Base-by-base conservation (phyloP, 2,797 vertebrate species). In the Mallotus villosus region DNA sequence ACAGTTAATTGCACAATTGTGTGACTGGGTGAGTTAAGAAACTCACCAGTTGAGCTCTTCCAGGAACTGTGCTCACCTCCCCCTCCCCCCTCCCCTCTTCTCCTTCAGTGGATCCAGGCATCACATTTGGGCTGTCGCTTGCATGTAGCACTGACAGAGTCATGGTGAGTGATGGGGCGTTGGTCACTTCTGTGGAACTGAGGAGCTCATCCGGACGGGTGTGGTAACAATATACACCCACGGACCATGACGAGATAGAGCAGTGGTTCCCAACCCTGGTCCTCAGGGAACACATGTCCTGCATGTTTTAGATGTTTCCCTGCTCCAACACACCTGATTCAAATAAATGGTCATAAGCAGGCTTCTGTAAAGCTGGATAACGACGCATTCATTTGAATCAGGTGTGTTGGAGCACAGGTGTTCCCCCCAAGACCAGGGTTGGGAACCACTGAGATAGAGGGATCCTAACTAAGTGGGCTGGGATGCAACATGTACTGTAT, bases 51-150 rank as follows among this genome's bases (percentile, higher is more conserved):
- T 24, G n/a, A 60, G 58, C 21, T 60, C 7, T 34, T 60, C 9
- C 9, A 60, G 21, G 11, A 60, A 22, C 16, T 62, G 17, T 60
- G 29, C 32, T 32, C 25, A 22, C 57, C n/a, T 21, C 49, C 11
- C 25, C 19, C n/a, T 24, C 49, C 16, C 25, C 19, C 27, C 16
- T 24, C 32, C 16, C 25, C 19, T n/a, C 32, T 32, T 8, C 14
- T 74, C 55, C 67, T 71, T 19, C 61, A 71, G 77, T 58, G 27
- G 41, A 68, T 37, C 64, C 19, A 55, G 72, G 61, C 24, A 74
- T 68, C 24, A 29, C 77, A 32, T 34, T 78, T 16, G 77, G 77
- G 24, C 3, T 78, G 64, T 74, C 77, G 14, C 51, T 78, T 27
- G 55, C 69, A n/a, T 78, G 77, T 60, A 67, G 51, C 41, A 53